Evolutionary conservation across 2,113 vertebrate genomes (phyloP), one percentile per base, ranked within the genome.

Genomic region (Daboia siamensis): DNA sequence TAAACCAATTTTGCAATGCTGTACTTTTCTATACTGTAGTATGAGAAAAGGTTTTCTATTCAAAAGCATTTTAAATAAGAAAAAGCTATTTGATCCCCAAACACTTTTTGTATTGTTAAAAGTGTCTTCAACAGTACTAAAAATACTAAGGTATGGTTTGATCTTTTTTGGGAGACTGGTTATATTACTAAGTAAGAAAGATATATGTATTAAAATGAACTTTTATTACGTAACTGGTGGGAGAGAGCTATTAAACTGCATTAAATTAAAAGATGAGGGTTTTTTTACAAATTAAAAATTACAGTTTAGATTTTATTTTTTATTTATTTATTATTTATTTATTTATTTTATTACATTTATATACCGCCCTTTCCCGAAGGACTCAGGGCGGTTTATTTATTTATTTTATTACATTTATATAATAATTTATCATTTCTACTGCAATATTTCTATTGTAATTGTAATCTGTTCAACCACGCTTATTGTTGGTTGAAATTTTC

Each of bases 261-360:
- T 64, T 87, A 52, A 12, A 51, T 88, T 89, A 59, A 90, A 90
- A 15, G n/a, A 51, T 69, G 39, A 1, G 93, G 3, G 17, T 44
- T 8, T 91, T 93, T 2, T 92, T 23, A 80, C 56, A 91, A 44
- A 39, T 0, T 91, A 44, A 92, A 94, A 90, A 89, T 23, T 44
- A 88, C 52, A 7, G 26, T n/a, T 91, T 48, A 80, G 90, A 20
- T 94, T n/a, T n/a, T n/a, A n/a, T n/a, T n/a, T n/a, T n/a, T n/a
- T n/a, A n/a, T n/a, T n/a, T n/a, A n/a, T n/a, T n/a, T n/a, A n/a
- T n/a, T n/a, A n/a, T n/a, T n/a, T n/a, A n/a, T n/a, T n/a, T n/a
- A n/a, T n/a, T n/a, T n/a, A n/a, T n/a, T n/a, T n/a, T n/a, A n/a
- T n/a, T n/a, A n/a, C n/a, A n/a, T n/a, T n/a, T n/a, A n/a, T n/a